Percentiles rank a stretch among this genome's conserved stretches.
These are phyloP conservation scores for Asteroscopus sphinx DNA, from an alignment of 2,888 invertebrate species.

Conservation along the genomic window DNA sequence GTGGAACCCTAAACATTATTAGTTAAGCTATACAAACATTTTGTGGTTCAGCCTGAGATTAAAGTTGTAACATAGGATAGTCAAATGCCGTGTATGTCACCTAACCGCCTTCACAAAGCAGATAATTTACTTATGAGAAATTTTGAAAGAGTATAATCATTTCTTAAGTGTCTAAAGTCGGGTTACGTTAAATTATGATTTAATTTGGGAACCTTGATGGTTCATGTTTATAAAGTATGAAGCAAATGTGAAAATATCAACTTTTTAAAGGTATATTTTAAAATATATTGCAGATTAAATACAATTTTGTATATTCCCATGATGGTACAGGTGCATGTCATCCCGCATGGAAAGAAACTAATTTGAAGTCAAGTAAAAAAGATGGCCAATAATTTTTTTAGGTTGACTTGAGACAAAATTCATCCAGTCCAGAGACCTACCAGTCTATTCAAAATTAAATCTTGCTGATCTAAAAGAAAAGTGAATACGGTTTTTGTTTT, in stretches of 20 bases:
- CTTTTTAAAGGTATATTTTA: constrained; percentile 11
- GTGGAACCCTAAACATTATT: constrained; percentile 61
- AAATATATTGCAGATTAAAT: background rate
- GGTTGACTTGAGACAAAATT: no score
- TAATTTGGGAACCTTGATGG: constrained; percentile 45
- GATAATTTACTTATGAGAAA: constrained; percentile 60
- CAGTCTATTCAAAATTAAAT: no score
- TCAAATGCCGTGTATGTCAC: constrained; percentile 47
- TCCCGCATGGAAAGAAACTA: background rate
- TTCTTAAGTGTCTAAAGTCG: constrained; percentile 42
- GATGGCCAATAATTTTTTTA: no score
- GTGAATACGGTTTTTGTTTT: no score
- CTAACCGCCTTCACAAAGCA: constrained; percentile 55
- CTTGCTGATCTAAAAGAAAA: no score
- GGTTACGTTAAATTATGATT: constrained; percentile 60
- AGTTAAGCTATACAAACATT: constrained; percentile 68
- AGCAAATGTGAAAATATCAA: constrained; percentile 27
- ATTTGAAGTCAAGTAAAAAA: background rate
- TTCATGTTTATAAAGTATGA: constrained; percentile 27
- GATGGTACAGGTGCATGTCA: background rate
- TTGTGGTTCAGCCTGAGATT: constrained; percentile 65
- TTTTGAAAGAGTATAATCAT: constrained; percentile 44
- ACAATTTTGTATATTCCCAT: constrained; percentile 16
- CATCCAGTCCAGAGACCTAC: no score
- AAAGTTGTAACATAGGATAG: constrained; percentile 66